A percentile compares a stretch with the other conserved stretches of the same genome.
phyloP scores from a whole-genome alignment of 1,140 invertebrate genomes.

The Agrypnia vestita region DNA sequence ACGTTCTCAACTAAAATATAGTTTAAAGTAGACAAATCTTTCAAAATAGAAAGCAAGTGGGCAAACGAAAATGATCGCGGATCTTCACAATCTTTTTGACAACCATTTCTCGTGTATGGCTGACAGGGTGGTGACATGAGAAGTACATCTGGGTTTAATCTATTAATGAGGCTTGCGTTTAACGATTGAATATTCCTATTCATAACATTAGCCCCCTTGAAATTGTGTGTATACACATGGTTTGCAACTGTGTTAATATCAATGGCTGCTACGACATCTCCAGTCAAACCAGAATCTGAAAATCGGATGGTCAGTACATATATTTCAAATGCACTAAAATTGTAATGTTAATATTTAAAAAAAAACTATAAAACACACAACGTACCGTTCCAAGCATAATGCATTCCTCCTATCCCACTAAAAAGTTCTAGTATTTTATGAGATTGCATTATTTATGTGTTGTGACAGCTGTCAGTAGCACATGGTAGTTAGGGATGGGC shows the following conservation, averaged over 20 bases:
- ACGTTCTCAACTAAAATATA: slow-evolving; percentile 97
- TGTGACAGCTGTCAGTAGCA: slow-evolving; percentile 7
- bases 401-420: slow-evolving; percentile 97
- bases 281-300: slow-evolving; percentile 80
- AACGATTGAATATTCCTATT: slow-evolving; percentile 88
- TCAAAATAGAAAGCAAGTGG: slow-evolving; percentile 78
- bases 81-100: slow-evolving; percentile 82
- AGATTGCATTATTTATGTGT: slow-evolving; percentile 2
- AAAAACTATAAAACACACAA: slow-evolving; percentile 38
- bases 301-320: slow-evolving; percentile 55
- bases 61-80: slow-evolving; percentile 81
- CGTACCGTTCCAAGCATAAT: slow-evolving; percentile 89
- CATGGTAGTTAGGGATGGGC: too few relatives aligned
- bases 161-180: slow-evolving; percentile 77
- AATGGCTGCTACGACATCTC: slow-evolving; percentile 82
- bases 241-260: slow-evolving; percentile 95
- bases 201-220: slow-evolving; percentile 77
- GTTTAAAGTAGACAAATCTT: slow-evolving; percentile 77
- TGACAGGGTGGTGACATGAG: slow-evolving; percentile 98
- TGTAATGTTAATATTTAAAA: not conserved
- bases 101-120: slow-evolving; percentile 90
- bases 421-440: slow-evolving; percentile 87
- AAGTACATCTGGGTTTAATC: slow-evolving; percentile 82
- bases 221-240: slow-evolving; percentile 89
- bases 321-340: slow-evolving; percentile 18